Evolutionary conservation across 2,797 vertebrate species (phyloP).

Genomic region (Avahi laniger): DNA sequence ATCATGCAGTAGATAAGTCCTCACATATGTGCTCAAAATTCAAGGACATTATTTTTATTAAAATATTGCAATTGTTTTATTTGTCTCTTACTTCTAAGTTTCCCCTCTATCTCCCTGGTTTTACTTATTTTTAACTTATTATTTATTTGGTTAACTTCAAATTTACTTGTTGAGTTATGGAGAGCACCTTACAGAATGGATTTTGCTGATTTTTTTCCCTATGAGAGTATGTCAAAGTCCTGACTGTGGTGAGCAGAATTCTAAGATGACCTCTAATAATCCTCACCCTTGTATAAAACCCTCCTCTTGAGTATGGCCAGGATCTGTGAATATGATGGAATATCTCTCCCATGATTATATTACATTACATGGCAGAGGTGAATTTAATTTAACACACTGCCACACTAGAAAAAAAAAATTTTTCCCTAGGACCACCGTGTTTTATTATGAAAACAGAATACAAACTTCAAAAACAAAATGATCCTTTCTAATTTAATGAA

Average conservation of each 20-base stretch:
- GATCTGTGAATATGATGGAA: not conserved
- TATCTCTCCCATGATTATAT: not conserved
- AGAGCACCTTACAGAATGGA: not conserved
- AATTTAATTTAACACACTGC: not conserved
- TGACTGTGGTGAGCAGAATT: not conserved
- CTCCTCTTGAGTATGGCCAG: not conserved
- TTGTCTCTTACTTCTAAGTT: not conserved
- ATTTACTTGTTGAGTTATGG: not conserved
- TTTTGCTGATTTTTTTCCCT: not conserved
- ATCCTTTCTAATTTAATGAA: too few species aligned
- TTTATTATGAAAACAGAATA: too few species aligned
- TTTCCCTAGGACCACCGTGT: too few species aligned
- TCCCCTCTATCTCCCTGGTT: not conserved
- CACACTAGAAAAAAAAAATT: too few species aligned
- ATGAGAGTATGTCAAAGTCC: not conserved
- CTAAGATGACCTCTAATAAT: not conserved
- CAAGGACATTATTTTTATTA: not conserved
- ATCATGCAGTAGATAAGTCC: not conserved
- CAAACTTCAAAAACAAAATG: too few species aligned
- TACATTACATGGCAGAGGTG: not conserved
- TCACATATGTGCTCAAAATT: not conserved
- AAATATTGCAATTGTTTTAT: not conserved
- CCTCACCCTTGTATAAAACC: not conserved
- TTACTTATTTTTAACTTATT: not conserved
- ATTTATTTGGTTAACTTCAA: not conserved